Base-by-base conservation (phyloP, 1,140 invertebrate species). In the Heliconius hewitsoni region DNA sequence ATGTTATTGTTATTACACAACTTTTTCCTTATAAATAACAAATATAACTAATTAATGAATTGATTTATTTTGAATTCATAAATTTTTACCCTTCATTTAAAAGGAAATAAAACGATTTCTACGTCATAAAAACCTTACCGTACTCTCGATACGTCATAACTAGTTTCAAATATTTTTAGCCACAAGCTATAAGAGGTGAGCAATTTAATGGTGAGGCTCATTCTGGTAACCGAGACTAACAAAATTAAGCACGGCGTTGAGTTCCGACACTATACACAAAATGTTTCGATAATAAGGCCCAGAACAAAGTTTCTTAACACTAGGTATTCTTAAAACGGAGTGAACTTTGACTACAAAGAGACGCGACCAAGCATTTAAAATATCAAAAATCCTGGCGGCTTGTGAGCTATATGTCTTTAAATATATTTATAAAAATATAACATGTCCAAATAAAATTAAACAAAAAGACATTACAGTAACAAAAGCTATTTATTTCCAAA, bases 81-180 rank as follows among this genome's bases (percentile, higher is more conserved):
- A 13, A 30, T 27, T 66, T 66, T n/a, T 66, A 30, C 9, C 8
- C 23, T 66, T 66, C 0, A 66, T 30, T 30, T 16, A 66, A 66
- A 66, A 66, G 60, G 60, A 66, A 66, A 66, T 66, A 66, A 66
- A 66, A 66, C 60, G 23, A 55, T 73, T 73, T 73, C 76, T 73
- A 73, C 76, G 76, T 73, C 71, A 78, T 60, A 72, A 72, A 30
- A 66, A 74, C 50, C 55, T 18, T 50, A 74, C n/a, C 27, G 27
- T 30, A 74, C 52, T 39, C 46, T 78, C 19, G 34, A 19, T 46
- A 57, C 71, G 71, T 78, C 76, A 55, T 52, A 18, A 34, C n/a
- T 73, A n/a, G 30, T 72, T 39, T 66, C 23, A 77, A 37, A 77
- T 60, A 77, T 73, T 73, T 77, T 19, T 37, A 23, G 9, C 8